These are phyloP conservation scores for Silurus lanzhouensis DNA, from an alignment of 2,797 vertebrate species.

Conservation along the genomic window DNA sequence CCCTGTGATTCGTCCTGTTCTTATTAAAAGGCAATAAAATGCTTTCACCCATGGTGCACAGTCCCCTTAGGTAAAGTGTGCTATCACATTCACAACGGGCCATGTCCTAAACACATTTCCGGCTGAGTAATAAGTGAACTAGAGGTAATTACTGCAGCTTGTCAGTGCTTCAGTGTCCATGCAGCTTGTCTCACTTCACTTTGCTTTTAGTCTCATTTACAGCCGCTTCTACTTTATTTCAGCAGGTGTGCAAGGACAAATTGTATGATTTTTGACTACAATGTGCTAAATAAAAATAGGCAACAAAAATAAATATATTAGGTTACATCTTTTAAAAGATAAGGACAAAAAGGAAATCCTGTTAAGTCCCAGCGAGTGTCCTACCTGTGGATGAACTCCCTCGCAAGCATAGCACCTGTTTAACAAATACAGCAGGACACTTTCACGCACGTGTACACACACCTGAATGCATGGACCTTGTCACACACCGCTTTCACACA, in stretches of 20 bases:
- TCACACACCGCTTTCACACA: slow-evolving; percentile 30
- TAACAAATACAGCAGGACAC: slow-evolving; percentile 30
- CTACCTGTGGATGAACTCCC: slow-evolving; percentile 55
- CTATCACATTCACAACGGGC: slow-evolving; percentile 36
- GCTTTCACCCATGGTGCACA: slow-evolving; percentile 3
- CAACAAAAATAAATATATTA: background rate
- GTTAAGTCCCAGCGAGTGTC: slow-evolving; percentile 37
- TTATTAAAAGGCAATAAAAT: slow-evolving; percentile 35
- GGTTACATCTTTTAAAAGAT: background rate
- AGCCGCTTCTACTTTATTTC: slow-evolving; percentile 1
- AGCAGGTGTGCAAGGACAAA: slow-evolving; percentile 16
- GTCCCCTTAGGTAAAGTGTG: slow-evolving; percentile 32
- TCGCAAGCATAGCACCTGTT: slow-evolving; percentile 45
- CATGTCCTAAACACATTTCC: slow-evolving; percentile 42
- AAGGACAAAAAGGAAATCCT: slow-evolving; percentile 2
- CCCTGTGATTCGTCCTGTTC: slow-evolving; percentile 22
- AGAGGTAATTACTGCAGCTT: slow-evolving; percentile 53
- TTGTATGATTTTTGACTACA: background rate
- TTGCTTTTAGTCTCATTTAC: slow-evolving; percentile 4
- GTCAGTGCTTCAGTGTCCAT: slow-evolving; percentile 42
- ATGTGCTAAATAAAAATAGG: background rate
- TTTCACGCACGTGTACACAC: slow-evolving; percentile 30
- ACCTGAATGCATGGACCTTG: slow-evolving; percentile 13
- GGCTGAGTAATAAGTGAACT: slow-evolving; percentile 44
- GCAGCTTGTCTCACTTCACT: slow-evolving; percentile 40